Evolutionary conservation across 2,113 vertebrate species (phyloP).

Genomic region (Aepyceros melampus): DNA sequence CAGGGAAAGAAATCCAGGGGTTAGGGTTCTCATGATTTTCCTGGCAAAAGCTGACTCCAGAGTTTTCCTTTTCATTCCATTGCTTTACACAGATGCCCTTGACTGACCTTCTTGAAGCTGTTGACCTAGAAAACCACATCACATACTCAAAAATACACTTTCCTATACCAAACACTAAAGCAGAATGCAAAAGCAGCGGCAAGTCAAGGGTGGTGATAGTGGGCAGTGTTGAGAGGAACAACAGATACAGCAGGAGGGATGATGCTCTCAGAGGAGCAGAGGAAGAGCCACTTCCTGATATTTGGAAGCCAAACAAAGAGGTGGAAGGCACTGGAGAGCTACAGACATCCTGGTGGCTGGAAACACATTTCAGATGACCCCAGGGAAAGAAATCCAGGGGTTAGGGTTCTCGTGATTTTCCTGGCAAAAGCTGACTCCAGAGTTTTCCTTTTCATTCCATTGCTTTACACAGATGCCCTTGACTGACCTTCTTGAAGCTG

Average conservation of each 20-base stretch:
- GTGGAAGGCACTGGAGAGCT: neutral
- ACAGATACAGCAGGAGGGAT: neutral
- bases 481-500: slow-evolving; percentile 47
- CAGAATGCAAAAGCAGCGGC: neutral
- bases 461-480: slow-evolving; percentile 44
- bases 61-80: neutral
- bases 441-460: neutral
- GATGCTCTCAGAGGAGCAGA: neutral
- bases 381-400: neutral
- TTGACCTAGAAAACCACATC: slow-evolving; percentile 64
- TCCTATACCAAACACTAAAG: neutral
- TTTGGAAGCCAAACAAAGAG: neutral
- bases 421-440: neutral
- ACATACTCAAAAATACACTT: slow-evolving; percentile 40
- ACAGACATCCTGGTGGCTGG: neutral
- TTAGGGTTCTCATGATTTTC: neutral
- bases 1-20: neutral
- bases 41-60: neutral
- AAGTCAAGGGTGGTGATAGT: neutral
- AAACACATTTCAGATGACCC: neutral
- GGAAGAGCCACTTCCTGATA: neutral
- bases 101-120: slow-evolving; percentile 47
- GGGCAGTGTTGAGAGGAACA: neutral
- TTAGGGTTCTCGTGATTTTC: slow-evolving; percentile 1
- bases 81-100: slow-evolving; percentile 44